phyloP scores from a whole-genome alignment of 2,888 invertebrate genomes.

The Eristalinus sepulchralis region DNA sequence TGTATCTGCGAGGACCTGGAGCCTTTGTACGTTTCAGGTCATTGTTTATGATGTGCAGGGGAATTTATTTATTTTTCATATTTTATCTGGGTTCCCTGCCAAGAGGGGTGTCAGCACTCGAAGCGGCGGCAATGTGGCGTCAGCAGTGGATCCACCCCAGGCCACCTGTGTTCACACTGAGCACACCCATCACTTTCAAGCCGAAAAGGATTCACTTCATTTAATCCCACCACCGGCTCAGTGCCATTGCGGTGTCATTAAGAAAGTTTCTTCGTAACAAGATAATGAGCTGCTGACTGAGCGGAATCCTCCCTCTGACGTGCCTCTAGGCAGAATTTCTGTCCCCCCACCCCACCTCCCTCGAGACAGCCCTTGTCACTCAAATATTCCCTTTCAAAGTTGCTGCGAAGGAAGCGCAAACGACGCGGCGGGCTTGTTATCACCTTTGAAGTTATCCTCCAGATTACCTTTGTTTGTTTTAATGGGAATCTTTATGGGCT shows the following conservation, averaged over 20 bases:
- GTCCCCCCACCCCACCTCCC: conserved; percentile 10
- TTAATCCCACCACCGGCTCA: conserved; percentile 1
- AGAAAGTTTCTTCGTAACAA: conserved; percentile 16
- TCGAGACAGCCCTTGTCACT: conserved; percentile 46
- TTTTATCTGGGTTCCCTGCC: conserved; percentile 50
- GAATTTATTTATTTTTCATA: conserved; percentile 55
- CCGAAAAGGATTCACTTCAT: conserved; percentile 51
- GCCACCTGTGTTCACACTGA: not conserved
- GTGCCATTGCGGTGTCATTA: not conserved
- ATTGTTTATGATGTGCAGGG: conserved; percentile 67
- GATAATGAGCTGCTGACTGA: conserved; percentile 58
- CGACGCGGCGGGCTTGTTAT: conserved; percentile 44
- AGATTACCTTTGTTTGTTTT: conserved; percentile 67
- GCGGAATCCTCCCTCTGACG: conserved; percentile 27
- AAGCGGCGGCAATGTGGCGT: conserved; percentile 8
- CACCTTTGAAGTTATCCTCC: conserved; percentile 67
- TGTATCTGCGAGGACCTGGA: conserved; percentile 60
- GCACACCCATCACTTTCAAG: not conserved
- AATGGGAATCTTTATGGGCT: conserved; percentile 66
- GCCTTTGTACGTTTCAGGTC: conserved; percentile 58
- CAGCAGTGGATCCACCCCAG: not conserved
- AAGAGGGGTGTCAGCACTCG: conserved; percentile 37
- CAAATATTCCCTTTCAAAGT: conserved; percentile 57
- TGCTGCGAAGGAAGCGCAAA: not conserved
- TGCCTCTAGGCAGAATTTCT: conserved; percentile 39